A percentile compares a stretch with the other conserved stretches of the same genome.
These are phyloP conservation scores for Desoria tigrina DNA, from an alignment of 2,888 invertebrate genomes.

Conservation along the genomic window DNA sequence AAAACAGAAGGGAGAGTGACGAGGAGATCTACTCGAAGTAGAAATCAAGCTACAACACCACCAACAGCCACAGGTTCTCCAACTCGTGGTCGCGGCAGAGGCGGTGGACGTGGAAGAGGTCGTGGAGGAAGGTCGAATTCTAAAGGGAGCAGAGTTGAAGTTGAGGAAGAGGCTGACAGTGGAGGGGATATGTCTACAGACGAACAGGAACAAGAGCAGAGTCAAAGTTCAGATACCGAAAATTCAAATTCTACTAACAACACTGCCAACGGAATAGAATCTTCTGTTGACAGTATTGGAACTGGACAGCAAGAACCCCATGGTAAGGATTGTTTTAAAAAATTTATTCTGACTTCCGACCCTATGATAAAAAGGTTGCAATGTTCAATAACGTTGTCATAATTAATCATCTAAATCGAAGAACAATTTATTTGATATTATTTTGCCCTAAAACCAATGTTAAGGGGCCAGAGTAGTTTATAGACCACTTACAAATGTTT, in stretches of 20 bases:
- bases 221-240: background rate
- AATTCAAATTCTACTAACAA: constrained; percentile 5
- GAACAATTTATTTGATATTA: background rate
- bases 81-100: background rate
- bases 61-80: background rate
- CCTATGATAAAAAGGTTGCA: no score
- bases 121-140: background rate
- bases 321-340: background rate
- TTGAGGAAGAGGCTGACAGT: constrained; percentile 2
- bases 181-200: constrained; percentile 4
- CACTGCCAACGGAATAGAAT: background rate
- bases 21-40: background rate
- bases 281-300: constrained; percentile 2
- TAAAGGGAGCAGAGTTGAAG: background rate
- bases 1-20: constrained; percentile 3
- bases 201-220: background rate
- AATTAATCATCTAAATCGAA: background rate
- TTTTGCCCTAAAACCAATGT: no score
- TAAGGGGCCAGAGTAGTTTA: no score
- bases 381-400: background rate
- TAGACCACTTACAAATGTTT: no score
- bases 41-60: background rate
- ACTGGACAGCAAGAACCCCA: background rate
- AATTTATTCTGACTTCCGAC: background rate
- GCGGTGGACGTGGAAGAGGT: constrained; percentile 5